phyloP scores from a whole-genome alignment of 2,888 invertebrate genomes.

The Conomelus anceps region DNA sequence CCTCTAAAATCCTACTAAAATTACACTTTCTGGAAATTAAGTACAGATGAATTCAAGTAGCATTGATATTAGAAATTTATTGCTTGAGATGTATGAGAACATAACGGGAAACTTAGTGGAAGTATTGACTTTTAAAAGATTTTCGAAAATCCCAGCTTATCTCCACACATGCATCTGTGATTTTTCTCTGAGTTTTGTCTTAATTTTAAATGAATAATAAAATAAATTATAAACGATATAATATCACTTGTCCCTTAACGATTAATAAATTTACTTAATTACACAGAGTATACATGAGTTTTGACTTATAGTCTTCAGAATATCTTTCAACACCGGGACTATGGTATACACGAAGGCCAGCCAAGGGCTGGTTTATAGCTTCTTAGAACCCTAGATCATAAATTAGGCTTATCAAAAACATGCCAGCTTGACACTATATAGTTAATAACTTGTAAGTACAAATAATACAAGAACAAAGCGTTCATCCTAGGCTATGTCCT shows the following conservation, averaged over 20 bases:
- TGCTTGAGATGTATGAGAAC: neutral
- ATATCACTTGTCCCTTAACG: constrained; percentile 24
- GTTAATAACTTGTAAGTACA: neutral
- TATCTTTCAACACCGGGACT: constrained; percentile 9
- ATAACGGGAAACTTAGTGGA: neutral
- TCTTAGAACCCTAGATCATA: neutral
- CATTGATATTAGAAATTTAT: neutral
- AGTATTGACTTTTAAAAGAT: neutral
- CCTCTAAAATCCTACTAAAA: neutral
- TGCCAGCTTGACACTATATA: neutral
- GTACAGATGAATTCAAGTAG: too few relatives aligned
- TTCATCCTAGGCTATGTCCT: neutral
- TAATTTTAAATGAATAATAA: constrained; percentile 17
- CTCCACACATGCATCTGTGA: neutral
- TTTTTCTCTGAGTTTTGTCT: constrained; percentile 8
- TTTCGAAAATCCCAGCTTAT: neutral
- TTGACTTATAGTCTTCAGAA: constrained; percentile 1
- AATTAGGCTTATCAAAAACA: neutral
- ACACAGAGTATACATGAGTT: constrained; percentile 24
- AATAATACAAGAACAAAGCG: neutral
- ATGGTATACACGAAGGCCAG: constrained; percentile 21
- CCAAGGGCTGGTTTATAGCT: neutral
- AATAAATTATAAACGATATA: constrained; percentile 25
- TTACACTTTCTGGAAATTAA: neutral
- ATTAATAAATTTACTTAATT: neutral